Conservation (phyloP, 2,888 invertebrate genomes). For the Sinohyriopsis cumingii region DNA sequence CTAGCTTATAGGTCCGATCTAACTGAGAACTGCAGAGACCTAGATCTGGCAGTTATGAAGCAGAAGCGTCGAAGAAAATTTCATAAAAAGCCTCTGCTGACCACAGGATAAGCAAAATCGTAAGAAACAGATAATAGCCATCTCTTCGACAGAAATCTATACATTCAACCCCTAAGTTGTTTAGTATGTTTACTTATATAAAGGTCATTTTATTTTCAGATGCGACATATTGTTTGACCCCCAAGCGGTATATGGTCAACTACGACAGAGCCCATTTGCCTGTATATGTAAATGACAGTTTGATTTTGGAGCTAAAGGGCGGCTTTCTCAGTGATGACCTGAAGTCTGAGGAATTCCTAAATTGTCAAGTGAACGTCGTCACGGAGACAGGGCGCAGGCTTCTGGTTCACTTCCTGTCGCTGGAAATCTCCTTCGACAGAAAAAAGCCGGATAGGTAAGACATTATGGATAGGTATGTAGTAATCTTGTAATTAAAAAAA, state of each 20-base stretch:
- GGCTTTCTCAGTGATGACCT: conserved; percentile 32
- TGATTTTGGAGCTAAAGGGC: conserved; percentile 49
- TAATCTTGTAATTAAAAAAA: neutral
- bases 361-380: conserved; percentile 42
- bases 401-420: conserved; percentile 44
- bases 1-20: too few species aligned
- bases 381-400: conserved; percentile 34
- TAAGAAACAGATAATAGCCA: too few species aligned
- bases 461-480: neutral
- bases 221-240: conserved; percentile 2
- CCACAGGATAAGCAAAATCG: too few species aligned
- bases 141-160: neutral
- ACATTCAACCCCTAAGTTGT: neutral
- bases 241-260: conserved; percentile 42
- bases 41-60: too few species aligned
- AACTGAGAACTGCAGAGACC: too few species aligned
- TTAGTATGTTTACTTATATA: neutral
- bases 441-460: conserved; percentile 48
- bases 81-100: too few species aligned
- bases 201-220: conserved; percentile 9
- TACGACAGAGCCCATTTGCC: conserved; percentile 34
- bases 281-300: conserved; percentile 44
- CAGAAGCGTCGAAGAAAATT: too few species aligned
- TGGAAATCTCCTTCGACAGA: conserved; percentile 45
- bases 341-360: conserved; percentile 23